Evolutionary conservation across 2,113 vertebrate genomes (phyloP).

Genomic region (Pogona vitticeps): DNA sequence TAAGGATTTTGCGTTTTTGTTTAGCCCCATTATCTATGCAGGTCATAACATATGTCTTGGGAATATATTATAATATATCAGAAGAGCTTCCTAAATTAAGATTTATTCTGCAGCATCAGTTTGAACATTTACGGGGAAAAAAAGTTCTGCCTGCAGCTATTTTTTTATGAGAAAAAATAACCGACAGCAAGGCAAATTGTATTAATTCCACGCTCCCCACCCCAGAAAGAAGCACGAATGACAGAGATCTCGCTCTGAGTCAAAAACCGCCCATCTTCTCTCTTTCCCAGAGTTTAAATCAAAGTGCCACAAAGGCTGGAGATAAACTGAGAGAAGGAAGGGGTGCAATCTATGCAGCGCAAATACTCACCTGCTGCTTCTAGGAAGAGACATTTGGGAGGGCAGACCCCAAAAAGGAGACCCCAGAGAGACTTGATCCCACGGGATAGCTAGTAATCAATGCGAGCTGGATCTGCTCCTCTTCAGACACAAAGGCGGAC

Average conservation of each 20-base stretch:
- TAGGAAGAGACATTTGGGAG: not conserved
- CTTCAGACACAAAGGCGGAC: slow-evolving; percentile 20
- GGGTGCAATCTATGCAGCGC: too few relatives aligned
- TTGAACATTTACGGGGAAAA: not conserved
- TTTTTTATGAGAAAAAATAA: too few relatives aligned
- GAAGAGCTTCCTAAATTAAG: not conserved
- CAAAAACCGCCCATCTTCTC: not conserved
- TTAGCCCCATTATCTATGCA: not conserved
- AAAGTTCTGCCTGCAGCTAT: not conserved
- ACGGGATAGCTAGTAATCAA: not conserved
- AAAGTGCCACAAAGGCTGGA: not conserved
- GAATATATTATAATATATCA: not conserved
- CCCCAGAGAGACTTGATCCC: not conserved
- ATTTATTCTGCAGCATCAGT: too few relatives aligned
- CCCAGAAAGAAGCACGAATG: too few relatives aligned
- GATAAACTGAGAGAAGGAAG: not conserved
- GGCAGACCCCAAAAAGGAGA: not conserved
- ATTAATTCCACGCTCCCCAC: too few relatives aligned
- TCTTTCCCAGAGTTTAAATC: not conserved
- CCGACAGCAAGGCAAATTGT: not conserved
- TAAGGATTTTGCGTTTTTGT: not conserved
- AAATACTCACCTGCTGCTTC: slow-evolving; percentile 10
- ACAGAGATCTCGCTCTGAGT: not conserved
- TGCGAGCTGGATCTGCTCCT: not conserved
- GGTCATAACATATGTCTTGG: not conserved